Evolutionary conservation across 2,888 invertebrate genomes (phyloP), one percentile per base, ranked within the genome.

Genomic region (Heliconius ismenius): DNA sequence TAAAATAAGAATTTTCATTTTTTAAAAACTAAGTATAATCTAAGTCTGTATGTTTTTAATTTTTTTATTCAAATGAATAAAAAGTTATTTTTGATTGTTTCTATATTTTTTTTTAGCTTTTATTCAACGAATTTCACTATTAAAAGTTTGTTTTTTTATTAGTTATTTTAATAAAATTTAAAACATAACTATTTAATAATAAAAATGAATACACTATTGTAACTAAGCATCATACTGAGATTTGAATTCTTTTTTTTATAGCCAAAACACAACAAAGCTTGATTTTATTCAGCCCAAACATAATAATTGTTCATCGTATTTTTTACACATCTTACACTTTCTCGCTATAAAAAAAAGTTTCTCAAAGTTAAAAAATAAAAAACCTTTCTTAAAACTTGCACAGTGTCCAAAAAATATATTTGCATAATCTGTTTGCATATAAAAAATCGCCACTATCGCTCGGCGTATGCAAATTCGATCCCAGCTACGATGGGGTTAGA

Each of bases 331-430:
- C 39, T 63, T 39, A 21, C 9, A 39, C 62, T 73, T 73, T 73
- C 73, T 63, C 73, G 63, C 24, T 43, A 79, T 79, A 79, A 79
- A 81, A 79, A 77, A 78, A 76, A 76, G 24, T 3, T 58, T 58
- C 58, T 70, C 32, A 58, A 58, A 63, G 58, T 10, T n/a, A 70
- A 78, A 79, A 68, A 79, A 78, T 10, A n/a, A 67, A 76, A 79
- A 81, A 76, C 77, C 77, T 77, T 78, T 78, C 76, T 78, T 73
- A 76, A 82, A 80, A 82, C 79, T 84, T 87, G 87, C 83, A 84
- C 82, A 81, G 86, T 92, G 93, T 90, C 93, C 92, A 93, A 93
- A 93, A 93, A 93, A 93, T 79, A 76, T 79, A 91, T 93, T 92
- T 84, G 80, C 93, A 93, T 93, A 93, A 93, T 92, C 92, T 90